Evolutionary conservation across 2,113 vertebrate species (phyloP), one percentile per base, ranked within the genome.

Genomic region (Antechinus flavipes): DNA sequence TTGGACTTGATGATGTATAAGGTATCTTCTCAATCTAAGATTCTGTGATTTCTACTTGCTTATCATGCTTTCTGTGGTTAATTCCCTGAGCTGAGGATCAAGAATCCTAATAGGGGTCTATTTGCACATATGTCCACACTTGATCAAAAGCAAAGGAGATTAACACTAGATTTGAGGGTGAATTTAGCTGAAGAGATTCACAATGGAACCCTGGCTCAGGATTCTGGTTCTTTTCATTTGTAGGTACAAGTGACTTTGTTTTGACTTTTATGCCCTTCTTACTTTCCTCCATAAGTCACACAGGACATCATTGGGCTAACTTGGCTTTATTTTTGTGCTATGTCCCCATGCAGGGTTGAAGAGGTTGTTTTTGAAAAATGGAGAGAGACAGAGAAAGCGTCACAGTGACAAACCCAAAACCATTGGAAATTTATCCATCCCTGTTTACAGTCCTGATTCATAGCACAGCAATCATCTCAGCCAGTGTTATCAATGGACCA

Each of bases 401-500:
- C 49, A 49, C 90, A 49, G 47, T 27, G 55, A 58, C 3, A 0
- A 52, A 19, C 91, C 3, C 91, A 93, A 91, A 46, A 53, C 54
- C 92, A 95, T 84, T 89, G 46, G 93, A 97, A 76, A 95, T 47
- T 61, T 91, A 94, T 95, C 52, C 11, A 49, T 93, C 56, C 95
- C 68, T 94, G 47, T 61, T 30, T 91, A 61, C 91, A 47, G 52
- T 91, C 93, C 27, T 95, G 93, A 97, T 46, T 96, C 93, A 94
- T n/a, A 35, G 93, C 61, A n/a, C 14, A 0, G 68, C 54, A 1
- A 0, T 96, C 94, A 94, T 46, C 94, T 93, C 27, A 90, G 90
- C 6, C 92, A 89, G 23, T 95, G 96, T 97, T 97, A 97, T 98
- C 96, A 96, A 94, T 97, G 95, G 89, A 93, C 96, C 94, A 84